Conservation (phyloP, 2,113 vertebrate species). For the Thalassarche chlororhynchos region DNA sequence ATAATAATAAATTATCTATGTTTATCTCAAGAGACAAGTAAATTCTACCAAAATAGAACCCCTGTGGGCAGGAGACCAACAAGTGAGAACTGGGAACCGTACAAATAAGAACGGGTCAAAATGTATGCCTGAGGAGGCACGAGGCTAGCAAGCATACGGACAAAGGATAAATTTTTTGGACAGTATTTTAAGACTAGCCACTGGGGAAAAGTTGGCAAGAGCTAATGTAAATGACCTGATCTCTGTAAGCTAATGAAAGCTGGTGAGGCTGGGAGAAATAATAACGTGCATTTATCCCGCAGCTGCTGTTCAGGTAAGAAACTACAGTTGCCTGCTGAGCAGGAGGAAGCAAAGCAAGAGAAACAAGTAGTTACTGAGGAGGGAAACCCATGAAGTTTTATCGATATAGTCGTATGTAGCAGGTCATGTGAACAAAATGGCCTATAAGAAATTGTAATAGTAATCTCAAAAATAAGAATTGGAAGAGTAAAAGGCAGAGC, state of each 20-base stretch:
- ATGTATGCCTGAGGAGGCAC: neutral
- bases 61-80: neutral
- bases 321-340: neutral
- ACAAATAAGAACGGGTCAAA: neutral
- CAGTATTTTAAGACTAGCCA: neutral
- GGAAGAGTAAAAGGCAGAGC: neutral
- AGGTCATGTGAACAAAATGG: neutral
- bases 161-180: neutral
- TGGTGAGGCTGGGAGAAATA: neutral
- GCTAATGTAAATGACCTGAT: neutral
- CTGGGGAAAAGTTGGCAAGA: neutral
- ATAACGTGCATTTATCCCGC: neutral
- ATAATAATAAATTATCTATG: slow-evolving; percentile 12
- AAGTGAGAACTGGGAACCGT: neutral
- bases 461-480: neutral
- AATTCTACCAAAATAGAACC: slow-evolving; percentile 23
- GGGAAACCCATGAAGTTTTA: neutral
- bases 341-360: neutral
- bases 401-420: neutral
- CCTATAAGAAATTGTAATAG: neutral
- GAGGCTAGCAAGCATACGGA: neutral
- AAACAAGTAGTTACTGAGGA: neutral
- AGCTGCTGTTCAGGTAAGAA: neutral
- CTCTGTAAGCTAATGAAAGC: neutral
- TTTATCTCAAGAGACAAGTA: slow-evolving; percentile 26